These are phyloP conservation scores for Arnoldichthys spilopterus DNA, from an alignment of 2,797 vertebrate genomes.

Conservation along the genomic window DNA sequence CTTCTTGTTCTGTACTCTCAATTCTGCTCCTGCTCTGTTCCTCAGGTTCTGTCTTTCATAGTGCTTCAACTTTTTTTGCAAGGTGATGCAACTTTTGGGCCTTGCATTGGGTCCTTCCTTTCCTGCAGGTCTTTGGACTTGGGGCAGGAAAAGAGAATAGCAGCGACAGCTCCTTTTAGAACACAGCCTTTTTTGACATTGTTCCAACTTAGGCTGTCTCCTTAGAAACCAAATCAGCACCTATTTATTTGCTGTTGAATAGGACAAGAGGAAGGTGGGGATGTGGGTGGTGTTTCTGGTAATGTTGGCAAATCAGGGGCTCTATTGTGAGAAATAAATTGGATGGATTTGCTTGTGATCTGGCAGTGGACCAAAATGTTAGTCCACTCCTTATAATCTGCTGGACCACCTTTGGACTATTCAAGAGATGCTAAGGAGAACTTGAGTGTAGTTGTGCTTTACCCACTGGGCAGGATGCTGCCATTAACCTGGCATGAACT, in stretches of 20 bases:
- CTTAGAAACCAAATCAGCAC: slow-evolving; percentile 53
- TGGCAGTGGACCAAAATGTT: slow-evolving; percentile 35
- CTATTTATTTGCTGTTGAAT: slow-evolving; percentile 57
- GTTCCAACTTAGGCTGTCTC: slow-evolving; percentile 39
- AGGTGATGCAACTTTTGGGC: slow-evolving; percentile 7
- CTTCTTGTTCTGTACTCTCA: background rate
- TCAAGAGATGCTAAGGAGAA: background rate
- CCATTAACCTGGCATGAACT: background rate
- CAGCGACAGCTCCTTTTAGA: slow-evolving; percentile 31
- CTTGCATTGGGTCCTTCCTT: slow-evolving; percentile 20
- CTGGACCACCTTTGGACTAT: slow-evolving; percentile 5
- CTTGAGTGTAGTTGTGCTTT: background rate
- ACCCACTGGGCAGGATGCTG: background rate
- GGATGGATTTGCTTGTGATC: slow-evolving; percentile 34
- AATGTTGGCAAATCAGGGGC: slow-evolving; percentile 55
- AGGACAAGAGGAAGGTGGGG: slow-evolving; percentile 39
- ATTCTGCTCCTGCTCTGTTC: background rate
- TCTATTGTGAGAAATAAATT: slow-evolving; percentile 54
- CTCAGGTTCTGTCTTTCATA: slow-evolving; percentile 1
- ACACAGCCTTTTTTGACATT: slow-evolving; percentile 43
- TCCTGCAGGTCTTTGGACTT: slow-evolving; percentile 3
- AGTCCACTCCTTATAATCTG: slow-evolving; percentile 1
- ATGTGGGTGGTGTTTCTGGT: slow-evolving; percentile 39
- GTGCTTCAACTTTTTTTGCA: background rate
- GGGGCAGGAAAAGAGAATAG: slow-evolving; percentile 34